phyloP scores from a whole-genome alignment of 2,113 vertebrate species.

The Oceanites oceanicus region DNA sequence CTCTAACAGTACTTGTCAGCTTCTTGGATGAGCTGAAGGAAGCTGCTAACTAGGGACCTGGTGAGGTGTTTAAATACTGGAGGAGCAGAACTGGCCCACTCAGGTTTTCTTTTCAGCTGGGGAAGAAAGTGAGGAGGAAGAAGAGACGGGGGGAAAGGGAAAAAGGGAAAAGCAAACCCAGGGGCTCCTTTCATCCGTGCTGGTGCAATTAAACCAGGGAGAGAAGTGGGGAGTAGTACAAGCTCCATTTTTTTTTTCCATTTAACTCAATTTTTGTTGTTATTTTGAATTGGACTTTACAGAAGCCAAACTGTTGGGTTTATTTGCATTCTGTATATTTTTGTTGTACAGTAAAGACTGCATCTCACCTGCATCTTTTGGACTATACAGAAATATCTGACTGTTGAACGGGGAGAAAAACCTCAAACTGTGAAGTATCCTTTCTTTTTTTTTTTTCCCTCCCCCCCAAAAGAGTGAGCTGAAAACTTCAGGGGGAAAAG shows the following conservation, averaged over 20 bases:
- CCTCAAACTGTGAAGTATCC: slow-evolving; percentile 53
- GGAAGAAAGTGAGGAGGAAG: slow-evolving; percentile 74
- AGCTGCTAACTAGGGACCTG: slow-evolving; percentile 98
- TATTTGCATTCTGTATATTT: slow-evolving; percentile 40
- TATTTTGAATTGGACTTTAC: slow-evolving; percentile 62
- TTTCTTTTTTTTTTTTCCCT: background rate
- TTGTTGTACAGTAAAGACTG: slow-evolving; percentile 53
- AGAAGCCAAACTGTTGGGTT: slow-evolving; percentile 30
- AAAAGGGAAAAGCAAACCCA: slow-evolving; percentile 52
- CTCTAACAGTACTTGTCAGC: slow-evolving; percentile 99
- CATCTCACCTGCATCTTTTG: slow-evolving; percentile 62
- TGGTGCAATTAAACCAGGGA: slow-evolving; percentile 62
- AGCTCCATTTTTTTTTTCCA: slow-evolving; percentile 1
- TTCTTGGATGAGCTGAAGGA: slow-evolving; percentile 99
- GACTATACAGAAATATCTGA: slow-evolving; percentile 67
- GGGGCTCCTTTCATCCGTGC: slow-evolving; percentile 60
- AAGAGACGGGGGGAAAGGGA: background rate
- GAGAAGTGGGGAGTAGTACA: slow-evolving; percentile 30
- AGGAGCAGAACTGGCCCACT: slow-evolving; percentile 84
- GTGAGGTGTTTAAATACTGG: slow-evolving; percentile 96
- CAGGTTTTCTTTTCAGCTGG: slow-evolving; percentile 80
- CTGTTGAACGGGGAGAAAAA: slow-evolving; percentile 40
- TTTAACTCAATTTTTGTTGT: slow-evolving; percentile 33
- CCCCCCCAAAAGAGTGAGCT: slow-evolving; percentile 46
- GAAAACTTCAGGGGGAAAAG: slow-evolving; percentile 63